Base-by-base conservation (phyloP, 2,888 invertebrate species). In the Ceraclea dissimilis region DNA sequence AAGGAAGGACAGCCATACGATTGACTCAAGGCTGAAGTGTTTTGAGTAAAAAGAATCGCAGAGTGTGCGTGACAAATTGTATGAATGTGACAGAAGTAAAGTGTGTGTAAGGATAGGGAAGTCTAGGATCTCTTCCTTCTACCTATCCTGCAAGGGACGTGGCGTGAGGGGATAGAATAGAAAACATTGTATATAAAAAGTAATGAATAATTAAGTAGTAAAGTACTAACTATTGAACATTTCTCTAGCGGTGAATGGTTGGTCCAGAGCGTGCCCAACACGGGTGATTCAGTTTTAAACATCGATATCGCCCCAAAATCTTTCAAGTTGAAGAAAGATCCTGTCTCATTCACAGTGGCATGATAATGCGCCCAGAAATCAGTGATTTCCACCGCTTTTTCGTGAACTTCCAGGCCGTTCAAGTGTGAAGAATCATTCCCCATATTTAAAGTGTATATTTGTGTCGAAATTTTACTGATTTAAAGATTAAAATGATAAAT, bases 341-440 rank as follows among this genome's bases (percentile, higher is more conserved):
- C 82, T 58, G 78, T 75, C 63, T 80, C 79, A 51, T 74, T 76
- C 53, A 85, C 75, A 54, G 71, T 80, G 2, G 86, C 86, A 68
- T 71, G 79, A 75, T 80, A 85, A 65, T 80, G 88, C 43, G 80
- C 78, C 89, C 89, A 90, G 69, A 86, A 88, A 69, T 90, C 89
- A 31, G 88, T 86, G 22, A 84, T 80, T 70, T 90, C 88, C 2
- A 86, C 76, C 8, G 87, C 81, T 67, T 86, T 88, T 67, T 88
- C 85, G 63, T 86, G 84, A 61, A 90, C 81, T 71, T 86, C 82
- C 52, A 90, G 73, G 31, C 88, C 88, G 67, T 80, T 81, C 60
- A 88, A 72, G 63, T 82, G 81, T 57, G 88, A 86, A 65, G 79
- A 79, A 68, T 89, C 89, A 72, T 87, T 90, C 60, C 90, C 91